Evolutionary conservation across 2,888 invertebrate species (phyloP).

Genomic region (Xestia rhomboidea): DNA sequence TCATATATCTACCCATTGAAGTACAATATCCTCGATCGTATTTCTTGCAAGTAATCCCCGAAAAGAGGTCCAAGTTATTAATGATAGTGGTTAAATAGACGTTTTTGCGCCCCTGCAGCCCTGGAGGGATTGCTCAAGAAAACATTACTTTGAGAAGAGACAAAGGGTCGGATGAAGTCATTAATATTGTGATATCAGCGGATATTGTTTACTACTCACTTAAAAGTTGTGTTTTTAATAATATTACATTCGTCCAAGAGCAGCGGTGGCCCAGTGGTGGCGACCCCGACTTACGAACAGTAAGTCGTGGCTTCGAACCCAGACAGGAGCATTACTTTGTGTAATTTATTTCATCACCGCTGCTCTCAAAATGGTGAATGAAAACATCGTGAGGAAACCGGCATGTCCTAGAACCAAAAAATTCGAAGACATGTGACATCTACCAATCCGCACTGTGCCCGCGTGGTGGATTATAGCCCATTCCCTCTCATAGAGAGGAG

Average conservation of each 20-base stretch:
- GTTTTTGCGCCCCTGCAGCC: constrained; percentile 58
- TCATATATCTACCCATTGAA: constrained; percentile 44
- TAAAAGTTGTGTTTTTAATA: constrained; percentile 21
- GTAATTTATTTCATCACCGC: too few relatives aligned
- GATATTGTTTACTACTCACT: constrained; percentile 21
- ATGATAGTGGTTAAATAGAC: constrained; percentile 70
- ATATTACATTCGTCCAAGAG: constrained; percentile 6
- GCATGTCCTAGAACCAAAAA: too few relatives aligned
- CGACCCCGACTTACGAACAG: too few relatives aligned
- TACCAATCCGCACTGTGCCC: too few relatives aligned
- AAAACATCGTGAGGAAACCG: too few relatives aligned
- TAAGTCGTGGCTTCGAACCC: too few relatives aligned
- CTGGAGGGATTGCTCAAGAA: constrained; percentile 61
- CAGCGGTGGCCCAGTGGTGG: too few relatives aligned
- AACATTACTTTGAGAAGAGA: constrained; percentile 57
- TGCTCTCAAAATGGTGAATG: too few relatives aligned
- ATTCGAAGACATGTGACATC: too few relatives aligned
- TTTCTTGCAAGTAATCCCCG: constrained; percentile 71
- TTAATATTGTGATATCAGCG: constrained; percentile 68
- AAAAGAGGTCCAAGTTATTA: constrained; percentile 67
- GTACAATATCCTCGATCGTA: constrained; percentile 58
- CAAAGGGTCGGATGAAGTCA: constrained; percentile 64
- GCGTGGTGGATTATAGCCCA: too few relatives aligned
- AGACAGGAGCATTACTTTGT: too few relatives aligned
- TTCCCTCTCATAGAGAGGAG: too few relatives aligned